A percentile compares a stretch with the other conserved stretches of the same genome.
Conservation (phyloP, 2,797 vertebrate species). For the Acanthiza pusilla region DNA sequence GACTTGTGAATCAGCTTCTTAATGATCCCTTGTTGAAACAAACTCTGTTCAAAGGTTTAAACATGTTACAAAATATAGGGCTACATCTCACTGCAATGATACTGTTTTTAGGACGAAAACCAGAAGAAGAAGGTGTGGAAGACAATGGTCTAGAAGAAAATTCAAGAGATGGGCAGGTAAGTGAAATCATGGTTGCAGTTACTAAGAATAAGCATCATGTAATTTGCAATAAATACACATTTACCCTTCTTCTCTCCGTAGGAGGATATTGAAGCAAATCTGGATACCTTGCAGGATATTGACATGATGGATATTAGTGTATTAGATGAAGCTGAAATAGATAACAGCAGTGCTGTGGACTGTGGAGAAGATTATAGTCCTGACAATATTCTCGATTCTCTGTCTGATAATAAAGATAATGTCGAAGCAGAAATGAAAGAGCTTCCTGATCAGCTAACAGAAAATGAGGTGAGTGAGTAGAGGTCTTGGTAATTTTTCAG, state of each 20-base stretch:
- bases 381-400: conserved; percentile 73
- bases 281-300: conserved; percentile 91
- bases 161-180: conserved; percentile 86
- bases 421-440: conserved; percentile 67
- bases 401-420: conserved; percentile 75
- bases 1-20: background rate
- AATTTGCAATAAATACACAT: background rate
- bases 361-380: conserved; percentile 79
- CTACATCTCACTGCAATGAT: background rate
- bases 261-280: conserved; percentile 84
- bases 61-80: background rate
- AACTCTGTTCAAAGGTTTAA: background rate
- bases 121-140: conserved; percentile 85
- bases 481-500: background rate
- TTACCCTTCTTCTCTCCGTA: conserved; percentile 4
- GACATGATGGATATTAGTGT: conserved; percentile 94
- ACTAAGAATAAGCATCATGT: background rate
- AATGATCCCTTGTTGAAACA: background rate
- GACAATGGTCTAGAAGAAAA: conserved; percentile 88
- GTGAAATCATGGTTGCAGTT: background rate
- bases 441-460: conserved; percentile 71
- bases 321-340: conserved; percentile 90
- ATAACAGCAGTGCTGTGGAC: conserved; percentile 79
- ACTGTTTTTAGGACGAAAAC: conserved; percentile 76
- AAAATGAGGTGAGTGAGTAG: conserved; percentile 64